These are phyloP conservation scores for Chaenodraco wilsoni DNA, from an alignment of 2,797 vertebrate genomes.

Conservation along the genomic window DNA sequence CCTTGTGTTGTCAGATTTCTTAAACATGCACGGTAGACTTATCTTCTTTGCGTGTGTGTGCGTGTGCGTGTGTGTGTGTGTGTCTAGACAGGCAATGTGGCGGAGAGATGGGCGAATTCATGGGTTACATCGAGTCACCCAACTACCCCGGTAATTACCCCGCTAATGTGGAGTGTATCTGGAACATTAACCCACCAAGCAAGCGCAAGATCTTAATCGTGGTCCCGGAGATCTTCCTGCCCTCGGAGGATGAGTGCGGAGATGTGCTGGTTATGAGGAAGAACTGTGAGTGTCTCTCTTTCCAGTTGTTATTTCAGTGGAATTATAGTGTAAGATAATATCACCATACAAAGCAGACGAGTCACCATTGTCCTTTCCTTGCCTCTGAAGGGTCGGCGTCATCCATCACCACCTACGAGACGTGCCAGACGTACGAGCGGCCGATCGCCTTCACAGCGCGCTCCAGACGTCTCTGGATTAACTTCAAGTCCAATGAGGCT, in stretches of 20 bases:
- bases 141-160: constrained; percentile 99
- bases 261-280: constrained; percentile 99
- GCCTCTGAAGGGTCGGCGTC: constrained; percentile 89
- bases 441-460: constrained; percentile 98
- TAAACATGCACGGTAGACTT: constrained; percentile 14
- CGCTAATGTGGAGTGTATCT: constrained; percentile 93
- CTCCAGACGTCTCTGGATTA: constrained; percentile 97
- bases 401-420: constrained; percentile 98
- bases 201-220: constrained; percentile 99
- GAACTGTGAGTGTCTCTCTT: constrained; percentile 90
- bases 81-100: constrained; percentile 93
- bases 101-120: constrained; percentile 96
- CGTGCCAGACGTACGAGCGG: constrained; percentile 96
- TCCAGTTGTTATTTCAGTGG: not conserved
- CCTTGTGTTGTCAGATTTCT: constrained; percentile 15
- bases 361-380: constrained; percentile 28
- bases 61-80: not conserved
- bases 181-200: constrained; percentile 98
- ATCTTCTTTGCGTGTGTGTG: no score
- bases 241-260: constrained; percentile 97
- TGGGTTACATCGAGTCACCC: constrained; percentile 97
- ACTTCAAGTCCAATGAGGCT: constrained; percentile 96
- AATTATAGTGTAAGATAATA: not conserved
- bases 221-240: constrained; percentile 98
- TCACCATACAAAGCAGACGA: not conserved